Percentiles rank a stretch among this genome's conserved stretches.
These are phyloP conservation scores for Sepioteuthis lessoniana DNA, from an alignment of 2,888 invertebrate species.

Conservation along the genomic window DNA sequence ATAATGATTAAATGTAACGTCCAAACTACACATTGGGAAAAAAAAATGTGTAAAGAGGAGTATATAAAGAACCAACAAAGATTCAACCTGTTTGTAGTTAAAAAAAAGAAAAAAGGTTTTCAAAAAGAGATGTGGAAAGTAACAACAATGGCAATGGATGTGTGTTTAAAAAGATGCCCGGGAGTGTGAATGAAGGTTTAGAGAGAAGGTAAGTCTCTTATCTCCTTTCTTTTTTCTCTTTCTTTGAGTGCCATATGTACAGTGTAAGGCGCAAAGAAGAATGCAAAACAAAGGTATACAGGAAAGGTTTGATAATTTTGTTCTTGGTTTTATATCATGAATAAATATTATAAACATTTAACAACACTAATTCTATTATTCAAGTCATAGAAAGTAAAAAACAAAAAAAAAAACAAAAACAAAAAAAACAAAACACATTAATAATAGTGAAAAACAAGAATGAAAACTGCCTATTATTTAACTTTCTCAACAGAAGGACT, in stretches of 20 bases:
- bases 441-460: neutral
- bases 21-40: neutral
- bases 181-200: neutral
- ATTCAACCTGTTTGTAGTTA: neutral
- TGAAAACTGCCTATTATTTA: neutral
- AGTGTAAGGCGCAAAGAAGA: conserved; percentile 6
- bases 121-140: neutral
- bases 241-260: neutral
- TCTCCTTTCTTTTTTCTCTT: neutral
- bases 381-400: neutral
- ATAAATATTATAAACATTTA: neutral
- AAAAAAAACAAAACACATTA: neutral
- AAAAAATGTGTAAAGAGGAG: neutral
- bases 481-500: neutral
- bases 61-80: conserved; percentile 4
- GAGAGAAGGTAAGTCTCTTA: neutral
- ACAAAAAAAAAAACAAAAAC: neutral
- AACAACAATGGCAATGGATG: conserved; percentile 11
- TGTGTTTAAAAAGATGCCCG: neutral
- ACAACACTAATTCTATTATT: neutral
- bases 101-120: neutral
- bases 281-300: neutral
- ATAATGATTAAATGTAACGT: neutral
- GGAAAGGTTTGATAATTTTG: neutral
- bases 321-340: neutral